Percentiles rank a stretch among this genome's conserved stretches.
Evolutionary conservation across 1,140 invertebrate species (phyloP).

Genomic region (Lepidurus couesii): DNA sequence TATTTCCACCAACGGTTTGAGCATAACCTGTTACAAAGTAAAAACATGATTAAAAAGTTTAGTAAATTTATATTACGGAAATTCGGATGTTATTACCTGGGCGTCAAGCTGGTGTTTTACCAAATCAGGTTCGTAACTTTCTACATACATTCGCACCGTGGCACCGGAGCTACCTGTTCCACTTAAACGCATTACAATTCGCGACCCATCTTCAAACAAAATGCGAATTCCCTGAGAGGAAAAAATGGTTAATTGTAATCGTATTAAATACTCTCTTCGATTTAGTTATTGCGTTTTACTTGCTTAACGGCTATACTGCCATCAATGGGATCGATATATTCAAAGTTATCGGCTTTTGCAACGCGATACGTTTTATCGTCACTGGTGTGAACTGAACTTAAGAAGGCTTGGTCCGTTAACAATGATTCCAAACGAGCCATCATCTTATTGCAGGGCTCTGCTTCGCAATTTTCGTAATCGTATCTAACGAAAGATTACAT

Average conservation of each 20-base stretch:
- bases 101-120: constrained; percentile 62
- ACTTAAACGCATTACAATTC: constrained; percentile 87
- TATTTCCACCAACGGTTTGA: constrained; percentile 83
- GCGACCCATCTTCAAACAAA: constrained; percentile 86
- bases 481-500: constrained; percentile 55
- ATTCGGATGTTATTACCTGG: constrained; percentile 51
- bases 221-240: constrained; percentile 77
- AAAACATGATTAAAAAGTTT: constrained; percentile 1
- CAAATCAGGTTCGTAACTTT: constrained; percentile 69
- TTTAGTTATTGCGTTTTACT: constrained; percentile 47
- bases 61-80: constrained; percentile 8
- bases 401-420: constrained; percentile 57
- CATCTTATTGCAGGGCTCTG: constrained; percentile 77
- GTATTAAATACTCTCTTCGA: constrained; percentile 29
- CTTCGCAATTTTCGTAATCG: constrained; percentile 94
- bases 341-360: constrained; percentile 79
- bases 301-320: constrained; percentile 83
- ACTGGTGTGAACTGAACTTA: constrained; percentile 57
- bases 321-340: constrained; percentile 90
- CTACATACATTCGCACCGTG: constrained; percentile 90
- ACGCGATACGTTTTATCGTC: constrained; percentile 67
- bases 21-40: constrained; percentile 51
- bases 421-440: constrained; percentile 67
- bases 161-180: constrained; percentile 97
- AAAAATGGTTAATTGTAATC: constrained; percentile 34